These are phyloP conservation scores for Steinernema hermaphroditum DNA, from an alignment of 2,888 invertebrate genomes.

Conservation along the genomic window DNA sequence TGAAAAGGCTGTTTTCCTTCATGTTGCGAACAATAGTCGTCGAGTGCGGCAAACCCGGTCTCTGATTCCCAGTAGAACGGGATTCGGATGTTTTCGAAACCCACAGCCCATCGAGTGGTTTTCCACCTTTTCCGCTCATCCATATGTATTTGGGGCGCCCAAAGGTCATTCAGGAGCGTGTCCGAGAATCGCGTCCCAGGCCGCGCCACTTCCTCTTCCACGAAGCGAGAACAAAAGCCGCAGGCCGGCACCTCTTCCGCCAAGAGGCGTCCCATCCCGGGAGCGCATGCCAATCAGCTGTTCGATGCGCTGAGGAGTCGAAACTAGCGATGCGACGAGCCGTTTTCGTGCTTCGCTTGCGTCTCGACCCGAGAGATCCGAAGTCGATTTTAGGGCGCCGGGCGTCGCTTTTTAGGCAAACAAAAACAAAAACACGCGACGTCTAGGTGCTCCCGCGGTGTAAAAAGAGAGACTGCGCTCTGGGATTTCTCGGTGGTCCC, in stretches of 20 bases:
- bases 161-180: no score
- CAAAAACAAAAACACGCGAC: constrained; percentile 28
- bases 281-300: constrained; percentile 11
- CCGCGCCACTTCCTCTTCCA: no score
- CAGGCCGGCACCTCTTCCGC: no score
- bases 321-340: not conserved
- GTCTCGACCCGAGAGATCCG: not conserved
- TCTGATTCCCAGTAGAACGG: not conserved
- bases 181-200: no score
- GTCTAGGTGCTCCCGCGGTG: not conserved
- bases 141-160: no score
- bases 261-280: no score
- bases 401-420: not conserved
- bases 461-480: not conserved
- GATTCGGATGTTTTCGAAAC: not conserved
- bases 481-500: constrained; percentile 6
- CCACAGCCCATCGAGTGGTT: no score
- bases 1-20: no score
- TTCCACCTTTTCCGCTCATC: no score
- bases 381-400: not conserved
- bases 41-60: not conserved
- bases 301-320: not conserved
- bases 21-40: not conserved
- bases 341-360: not conserved
- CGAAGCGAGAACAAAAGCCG: no score